A percentile compares a stretch with the other conserved stretches of the same genome.
These are phyloP conservation scores for Heliconius charithonia DNA, from an alignment of 2,888 invertebrate species.

Conservation along the genomic window DNA sequence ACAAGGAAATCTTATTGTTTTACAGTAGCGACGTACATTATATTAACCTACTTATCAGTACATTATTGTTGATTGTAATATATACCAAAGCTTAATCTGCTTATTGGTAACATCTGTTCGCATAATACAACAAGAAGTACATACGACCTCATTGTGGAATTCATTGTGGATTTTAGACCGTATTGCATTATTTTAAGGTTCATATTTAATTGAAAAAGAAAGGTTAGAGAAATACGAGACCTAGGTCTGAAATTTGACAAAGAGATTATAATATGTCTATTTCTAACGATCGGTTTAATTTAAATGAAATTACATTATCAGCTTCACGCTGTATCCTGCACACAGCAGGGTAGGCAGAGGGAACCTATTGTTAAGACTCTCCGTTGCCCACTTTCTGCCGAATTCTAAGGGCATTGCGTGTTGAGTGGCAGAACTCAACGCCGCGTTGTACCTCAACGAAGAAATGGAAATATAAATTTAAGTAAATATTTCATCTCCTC, in stretches of 20 bases:
- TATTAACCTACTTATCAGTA: background rate
- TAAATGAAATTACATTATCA: too few species aligned
- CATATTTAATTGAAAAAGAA: background rate
- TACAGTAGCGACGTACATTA: background rate
- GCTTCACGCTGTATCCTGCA: too few species aligned
- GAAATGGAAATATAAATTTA: too few species aligned
- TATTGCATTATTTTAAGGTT: background rate
- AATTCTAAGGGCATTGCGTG: too few species aligned
- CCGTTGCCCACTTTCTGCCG: too few species aligned
- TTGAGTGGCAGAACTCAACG: too few species aligned
- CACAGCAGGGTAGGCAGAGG: too few species aligned
- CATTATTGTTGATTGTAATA: background rate
- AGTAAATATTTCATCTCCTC: too few species aligned
- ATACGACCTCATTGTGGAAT: background rate
- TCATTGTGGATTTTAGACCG: background rate
- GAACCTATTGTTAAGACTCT: too few species aligned
- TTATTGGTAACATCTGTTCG: slow-evolving; percentile 13
- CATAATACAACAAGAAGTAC: background rate
- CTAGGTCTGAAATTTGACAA: too few species aligned
- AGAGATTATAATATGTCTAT: background rate
- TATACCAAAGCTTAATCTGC: slow-evolving; percentile 2
- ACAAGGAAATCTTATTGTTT: background rate
- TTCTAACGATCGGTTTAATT: background rate
- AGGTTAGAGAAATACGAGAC: background rate
- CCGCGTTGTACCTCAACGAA: too few species aligned